Percentiles rank a stretch among this genome's conserved stretches.
These are phyloP conservation scores for Agelas oroides DNA, from an alignment of 37 sponge, comb jelly and placozoan species.

Conservation along the genomic window DNA sequence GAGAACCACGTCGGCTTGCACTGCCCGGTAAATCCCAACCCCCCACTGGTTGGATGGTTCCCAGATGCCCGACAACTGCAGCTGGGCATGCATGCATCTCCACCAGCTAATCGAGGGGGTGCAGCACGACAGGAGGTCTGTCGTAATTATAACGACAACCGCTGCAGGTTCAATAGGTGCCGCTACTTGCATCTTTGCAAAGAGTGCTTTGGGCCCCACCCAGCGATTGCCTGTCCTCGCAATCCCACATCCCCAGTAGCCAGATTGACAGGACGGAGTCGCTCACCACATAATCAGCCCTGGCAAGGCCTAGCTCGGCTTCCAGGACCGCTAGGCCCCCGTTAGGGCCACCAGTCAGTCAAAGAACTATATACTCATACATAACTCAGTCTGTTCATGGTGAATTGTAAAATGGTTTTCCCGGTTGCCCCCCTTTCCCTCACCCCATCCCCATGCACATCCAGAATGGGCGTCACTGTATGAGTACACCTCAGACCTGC, in stretches of 20 bases:
- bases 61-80: no score
- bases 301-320: not conserved
- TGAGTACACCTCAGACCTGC: conserved; percentile 13
- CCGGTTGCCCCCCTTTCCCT: no score
- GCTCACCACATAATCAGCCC: not conserved
- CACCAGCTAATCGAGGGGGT: not conserved
- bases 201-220: not conserved
- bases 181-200: conserved; percentile 16
- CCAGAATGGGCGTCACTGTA: not conserved
- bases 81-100: no score
- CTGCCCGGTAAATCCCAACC: not conserved
- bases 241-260: not conserved
- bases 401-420: no score
- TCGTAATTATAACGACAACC: conserved; percentile 22
- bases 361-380: no score
- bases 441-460: not conserved
- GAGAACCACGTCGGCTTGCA: not conserved
- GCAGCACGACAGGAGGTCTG: conserved; percentile 17
- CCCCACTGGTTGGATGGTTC: no score
- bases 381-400: no score
- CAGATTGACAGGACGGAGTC: not conserved
- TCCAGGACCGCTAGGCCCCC: no score
- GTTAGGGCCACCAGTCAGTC: no score
- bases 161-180: conserved; percentile 9
- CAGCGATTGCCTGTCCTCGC: not conserved